Base-by-base conservation (phyloP, 2,797 vertebrate genomes). In the Lindbergichthys nudifrons region DNA sequence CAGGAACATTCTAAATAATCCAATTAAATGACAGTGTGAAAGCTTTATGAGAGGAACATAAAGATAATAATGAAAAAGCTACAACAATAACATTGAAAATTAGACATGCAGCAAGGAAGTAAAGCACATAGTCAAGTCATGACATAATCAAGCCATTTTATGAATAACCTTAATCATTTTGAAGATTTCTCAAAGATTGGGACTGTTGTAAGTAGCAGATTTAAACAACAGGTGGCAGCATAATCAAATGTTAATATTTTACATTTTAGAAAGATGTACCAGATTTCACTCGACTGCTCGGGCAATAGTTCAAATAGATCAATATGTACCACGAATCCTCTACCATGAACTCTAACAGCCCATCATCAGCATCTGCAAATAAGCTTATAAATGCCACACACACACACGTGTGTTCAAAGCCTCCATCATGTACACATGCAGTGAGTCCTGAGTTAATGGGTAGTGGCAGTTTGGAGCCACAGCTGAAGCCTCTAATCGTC, bases 401-500 rank as follows among this genome's bases (percentile, higher is more conserved):
- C 46, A 47, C 45, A 48, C 53, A 58, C 14, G n/a, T 14, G 5
- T 47, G 6, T 45, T 3, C 2, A 36, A 58, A 65, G 32, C 51
- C 59, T 50, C 42, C 73, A 63, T 69, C 68, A 13, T 64, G n/a
- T 57, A 46, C 58, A 42, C 61, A 19, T 36, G 65, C 57, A 39
- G 47, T 41, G 67, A 47, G 41, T 68, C 66, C 65, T 72, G 60
- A 70, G 62, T 48, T 81, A 80, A 87, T 88, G 77, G 15, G 68
- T 45, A 14, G 82, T 77, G 85, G 82, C 83, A 83, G 85, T 70
- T 81, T 16, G 79, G 68, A 81, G 83, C 86, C 87, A 19, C 83
- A 89, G 80, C 73, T 43, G 78, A 69, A 87, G 78, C 85, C 90
- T 89, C 72, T 92, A 89, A 92, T 90, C 57, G 84, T 73, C 81